Evolutionary conservation across 2,888 invertebrate genomes (phyloP), one percentile per base, ranked within the genome.

Genomic region (Chromoteleia sp.): DNA sequence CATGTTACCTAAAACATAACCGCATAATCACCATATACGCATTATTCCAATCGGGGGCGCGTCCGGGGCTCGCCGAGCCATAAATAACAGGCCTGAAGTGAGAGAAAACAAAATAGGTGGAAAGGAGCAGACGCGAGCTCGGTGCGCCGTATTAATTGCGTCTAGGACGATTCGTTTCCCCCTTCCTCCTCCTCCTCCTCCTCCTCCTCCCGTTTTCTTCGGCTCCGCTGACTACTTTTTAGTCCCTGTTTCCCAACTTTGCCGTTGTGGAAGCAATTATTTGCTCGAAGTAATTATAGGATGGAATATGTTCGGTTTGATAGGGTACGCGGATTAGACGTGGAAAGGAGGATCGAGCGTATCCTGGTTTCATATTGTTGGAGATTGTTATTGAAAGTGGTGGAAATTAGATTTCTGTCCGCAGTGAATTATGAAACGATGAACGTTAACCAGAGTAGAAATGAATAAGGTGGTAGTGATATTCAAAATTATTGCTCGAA

Each of bases 1-100:
- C 77, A 77, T 82, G 70, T 82, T 77, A 63, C 58, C 68, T 78
- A 70, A 56, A 74, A 82, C 75, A 78, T 59, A 78, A 82, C 65
- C 65, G 70, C 78, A 70, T 78, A 74, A 77, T 61, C 48, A 33
- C 80, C 52, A 61, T 50, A 39, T 14, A 52, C 17, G 48, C 65
- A 58, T 54, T 58, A 54, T 43, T 39, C 48, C 58, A 39, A 58
- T 45, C 48, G 70, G 58, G 45, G 36, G 45, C 58, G 43, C 48
- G 58, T 45, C 67, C 19, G n/a, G 41, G 50, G 1, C 36, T n/a
- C 39, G 21, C 15, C 8, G 48, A 19, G 6, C 19, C 65, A 74
- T 74, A 74, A 74, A 74, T 56, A 74, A 19, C 0, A 1, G 63
- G 39, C 48, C 56, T 74, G 48, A 56, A 39, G 41, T 12, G 25